Evolutionary conservation across 2,888 invertebrate species (phyloP), one percentile per base, ranked within the genome.

Genomic region (Achlya flavicornis): DNA sequence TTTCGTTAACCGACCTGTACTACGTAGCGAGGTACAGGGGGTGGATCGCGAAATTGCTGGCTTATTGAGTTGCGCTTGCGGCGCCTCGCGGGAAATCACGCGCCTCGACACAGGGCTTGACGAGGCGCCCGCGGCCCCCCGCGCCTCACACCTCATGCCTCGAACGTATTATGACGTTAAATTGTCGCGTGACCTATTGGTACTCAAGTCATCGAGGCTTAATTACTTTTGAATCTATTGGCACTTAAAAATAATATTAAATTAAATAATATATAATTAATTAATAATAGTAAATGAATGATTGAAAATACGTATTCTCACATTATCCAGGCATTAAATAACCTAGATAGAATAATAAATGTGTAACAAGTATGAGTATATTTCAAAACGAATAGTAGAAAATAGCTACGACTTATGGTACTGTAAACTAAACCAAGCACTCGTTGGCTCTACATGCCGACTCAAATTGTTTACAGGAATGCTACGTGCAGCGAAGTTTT

Each of bases 61-160:
- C 19, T 53, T 53, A 53, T 53, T 53, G 53, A 53, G 10, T 53
- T 53, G 53, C 53, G 53, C 53, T 53, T 53, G 53, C 53, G 53
- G 53, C 53, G 19, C 53, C 53, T 53, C 53, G 53, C 19, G 53
- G 53, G 53, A 53, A 53, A 53, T 53, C 53, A 53, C 53, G 16
- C 19, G 19, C 5, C 46, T 46, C 12, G 41, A 1, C 46, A 7
- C 14, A n/a, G 6, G 0, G 4, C 46, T 3, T 4, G 46, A 43
- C 41, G 41, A 1, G 3, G 38, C 12, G 48, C n/a, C n/a, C n/a
- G n/a, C n/a, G 1, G 7, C 48, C 0, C 16, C 16, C 0, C 48
- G 19, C 48, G 16, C 48, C 48, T 48, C 53, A 53, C 53, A 16
- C 8, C 48, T 53, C 19, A 19, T 8, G 48, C n/a, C 48, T 10